These are phyloP conservation scores for Eupithecia exiguata DNA, from an alignment of 2,888 invertebrate genomes.

Conservation along the genomic window DNA sequence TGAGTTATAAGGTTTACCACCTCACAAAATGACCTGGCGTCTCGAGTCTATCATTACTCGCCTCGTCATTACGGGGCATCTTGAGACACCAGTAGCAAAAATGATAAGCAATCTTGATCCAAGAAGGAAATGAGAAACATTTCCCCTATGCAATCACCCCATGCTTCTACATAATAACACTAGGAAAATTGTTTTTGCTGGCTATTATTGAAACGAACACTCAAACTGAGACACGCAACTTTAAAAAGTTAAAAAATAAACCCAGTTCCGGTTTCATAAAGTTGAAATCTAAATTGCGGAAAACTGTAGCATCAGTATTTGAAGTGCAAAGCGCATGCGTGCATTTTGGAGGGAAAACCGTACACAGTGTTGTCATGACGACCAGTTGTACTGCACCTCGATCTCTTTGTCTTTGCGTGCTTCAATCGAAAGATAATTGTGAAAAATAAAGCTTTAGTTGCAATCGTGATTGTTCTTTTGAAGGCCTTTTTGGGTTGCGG, in stretches of 20 bases:
- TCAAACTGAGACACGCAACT: slow-evolving; percentile 69
- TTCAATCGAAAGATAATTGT: slow-evolving; percentile 39
- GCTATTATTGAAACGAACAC: slow-evolving; percentile 65
- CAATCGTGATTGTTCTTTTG: slow-evolving; percentile 36
- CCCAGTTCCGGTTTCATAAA: slow-evolving; percentile 44
- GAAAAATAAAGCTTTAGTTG: slow-evolving; percentile 27
- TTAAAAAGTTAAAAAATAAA: slow-evolving; percentile 36
- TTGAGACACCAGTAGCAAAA: slow-evolving; percentile 51
- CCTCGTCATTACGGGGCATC: slow-evolving; percentile 47
- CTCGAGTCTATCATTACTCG: slow-evolving; percentile 35
- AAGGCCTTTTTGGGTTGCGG: slow-evolving; percentile 59
- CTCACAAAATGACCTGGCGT: slow-evolving; percentile 27
- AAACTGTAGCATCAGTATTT: slow-evolving; percentile 26
- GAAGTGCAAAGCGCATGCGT: slow-evolving; percentile 71
- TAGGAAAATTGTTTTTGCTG: slow-evolving; percentile 74
- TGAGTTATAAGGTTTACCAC: slow-evolving; percentile 11
- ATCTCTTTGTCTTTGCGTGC: slow-evolving; percentile 51
- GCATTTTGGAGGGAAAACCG: slow-evolving; percentile 79
- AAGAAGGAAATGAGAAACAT: slow-evolving; percentile 64
- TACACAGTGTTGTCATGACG: slow-evolving; percentile 74
- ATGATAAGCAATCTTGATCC: slow-evolving; percentile 57
- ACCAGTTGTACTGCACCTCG: slow-evolving; percentile 64
- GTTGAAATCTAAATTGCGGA: slow-evolving; percentile 45
- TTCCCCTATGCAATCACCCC: slow-evolving; percentile 60
- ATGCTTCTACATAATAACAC: slow-evolving; percentile 56